Evolutionary conservation across 2,797 vertebrate species (phyloP), one percentile per base, ranked within the genome.

Genomic region (Phalloptychus januarius): DNA sequence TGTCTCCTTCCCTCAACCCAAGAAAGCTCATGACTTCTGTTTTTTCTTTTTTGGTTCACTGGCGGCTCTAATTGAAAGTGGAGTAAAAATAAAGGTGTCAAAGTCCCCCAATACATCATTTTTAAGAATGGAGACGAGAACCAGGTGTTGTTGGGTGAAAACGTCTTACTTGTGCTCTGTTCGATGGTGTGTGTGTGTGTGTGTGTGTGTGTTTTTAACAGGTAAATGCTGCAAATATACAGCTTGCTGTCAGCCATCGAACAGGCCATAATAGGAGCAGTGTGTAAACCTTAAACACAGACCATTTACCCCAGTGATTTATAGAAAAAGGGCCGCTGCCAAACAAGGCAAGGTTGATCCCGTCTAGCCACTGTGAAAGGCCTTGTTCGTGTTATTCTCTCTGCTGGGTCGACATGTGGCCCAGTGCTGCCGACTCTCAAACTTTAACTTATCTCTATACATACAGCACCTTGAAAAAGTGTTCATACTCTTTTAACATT

Each of bases 261-360:
- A 48, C 84, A 83, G 76, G 79, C 78, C 82, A 58, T 92, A 94
- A 92, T 90, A 69, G 89, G 79, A 28, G 38, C 0, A 82, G 72
- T 67, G 84, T 79, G 92, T 88, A 83, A 85, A 87, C 65, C 83
- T 76, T 83, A 87, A 89, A 86, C 80, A 84, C 81, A 86, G 63
- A 50, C 83, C 88, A 82, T 89, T 92, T 90, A 88, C 74, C 74
- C 80, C 3, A 12, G 71, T 85, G 88, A 93, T 93, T 94, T 89
- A 93, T 90, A 75, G 80, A 74, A 78, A 69, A 84, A 40, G 42
- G 25, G 80, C 72, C 50, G 72, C 69, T 79, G 83, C 74, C 75
- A 11, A 61, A 54, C 56, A 48, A 8, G 8, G 23, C 50, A 10
- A 74, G 33, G 61, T 38, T 67, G 79, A 50, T 58, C 72, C 77